Conservation (phyloP, 2,888 invertebrate genomes). For the Hirudinaria manillensis region DNA sequence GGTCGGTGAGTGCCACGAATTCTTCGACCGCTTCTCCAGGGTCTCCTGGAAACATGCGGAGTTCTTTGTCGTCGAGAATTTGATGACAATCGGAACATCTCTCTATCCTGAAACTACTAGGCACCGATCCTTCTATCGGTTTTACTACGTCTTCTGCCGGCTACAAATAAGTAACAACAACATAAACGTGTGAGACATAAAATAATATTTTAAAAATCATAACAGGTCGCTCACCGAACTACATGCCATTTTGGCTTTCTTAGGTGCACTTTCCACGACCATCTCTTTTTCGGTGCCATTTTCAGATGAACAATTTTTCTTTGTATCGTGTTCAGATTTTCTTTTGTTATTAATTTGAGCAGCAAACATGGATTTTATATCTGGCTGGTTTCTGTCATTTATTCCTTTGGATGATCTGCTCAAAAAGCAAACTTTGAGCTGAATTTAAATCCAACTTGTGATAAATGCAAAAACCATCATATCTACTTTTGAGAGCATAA, state of each 20-base stretch:
- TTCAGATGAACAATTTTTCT: not conserved
- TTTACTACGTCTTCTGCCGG: not conserved
- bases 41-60: constrained; percentile 67
- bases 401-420: not conserved
- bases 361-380: constrained; percentile 30
- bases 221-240: too few relatives aligned
- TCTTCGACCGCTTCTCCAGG: constrained; percentile 72
- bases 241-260: too few relatives aligned
- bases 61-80: constrained; percentile 56
- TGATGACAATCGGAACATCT: constrained; percentile 59
- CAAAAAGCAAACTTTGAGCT: not conserved
- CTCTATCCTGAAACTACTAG: constrained; percentile 38
- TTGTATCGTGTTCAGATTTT: not conserved
- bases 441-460: not conserved
- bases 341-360: constrained; percentile 16
- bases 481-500: too few relatives aligned
- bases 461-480: not conserved
- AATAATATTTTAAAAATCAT: not conserved
- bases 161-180: not conserved
- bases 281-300: too few relatives aligned
- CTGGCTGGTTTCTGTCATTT: constrained; percentile 18
- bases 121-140: not conserved
- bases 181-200: not conserved
- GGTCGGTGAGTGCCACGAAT: constrained; percentile 69
- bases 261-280: too few relatives aligned